Conservation (phyloP, 2,797 vertebrate species). For the Alcedo quadribrachys region DNA sequence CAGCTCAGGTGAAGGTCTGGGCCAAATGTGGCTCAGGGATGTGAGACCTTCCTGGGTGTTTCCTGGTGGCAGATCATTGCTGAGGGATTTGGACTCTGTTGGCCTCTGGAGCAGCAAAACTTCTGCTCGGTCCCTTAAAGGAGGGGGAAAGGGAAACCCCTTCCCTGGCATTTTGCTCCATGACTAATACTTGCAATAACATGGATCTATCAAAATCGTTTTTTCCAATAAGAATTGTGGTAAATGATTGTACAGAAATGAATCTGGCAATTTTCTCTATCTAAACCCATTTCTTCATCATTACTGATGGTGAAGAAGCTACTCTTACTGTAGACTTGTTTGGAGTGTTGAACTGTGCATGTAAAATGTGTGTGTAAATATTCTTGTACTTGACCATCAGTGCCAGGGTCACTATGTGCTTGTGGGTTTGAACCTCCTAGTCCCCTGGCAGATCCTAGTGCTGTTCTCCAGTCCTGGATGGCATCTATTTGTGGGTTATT, state of each 20-base stretch:
- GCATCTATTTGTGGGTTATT: neutral
- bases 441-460: neutral
- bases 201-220: neutral
- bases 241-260: neutral
- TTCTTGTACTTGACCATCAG: neutral
- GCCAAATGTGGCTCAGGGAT: neutral
- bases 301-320: neutral
- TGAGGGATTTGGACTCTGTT: neutral
- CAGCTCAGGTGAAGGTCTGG: rapidly evolving
- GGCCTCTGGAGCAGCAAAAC: neutral
- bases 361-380: neutral
- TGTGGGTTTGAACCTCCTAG: neutral
- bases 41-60: neutral
- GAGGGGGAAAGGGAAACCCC: neutral
- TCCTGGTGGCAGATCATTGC: neutral
- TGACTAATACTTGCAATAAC: neutral
- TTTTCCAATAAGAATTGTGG: neutral
- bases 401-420: neutral
- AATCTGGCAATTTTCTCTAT: neutral
- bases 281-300: neutral
- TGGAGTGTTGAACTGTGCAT: neutral
- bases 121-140: neutral
- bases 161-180: neutral
- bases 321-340: neutral
- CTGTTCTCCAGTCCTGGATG: neutral